Evolutionary conservation across 2,888 invertebrate species (phyloP).

Genomic region (Erebia palarica): DNA sequence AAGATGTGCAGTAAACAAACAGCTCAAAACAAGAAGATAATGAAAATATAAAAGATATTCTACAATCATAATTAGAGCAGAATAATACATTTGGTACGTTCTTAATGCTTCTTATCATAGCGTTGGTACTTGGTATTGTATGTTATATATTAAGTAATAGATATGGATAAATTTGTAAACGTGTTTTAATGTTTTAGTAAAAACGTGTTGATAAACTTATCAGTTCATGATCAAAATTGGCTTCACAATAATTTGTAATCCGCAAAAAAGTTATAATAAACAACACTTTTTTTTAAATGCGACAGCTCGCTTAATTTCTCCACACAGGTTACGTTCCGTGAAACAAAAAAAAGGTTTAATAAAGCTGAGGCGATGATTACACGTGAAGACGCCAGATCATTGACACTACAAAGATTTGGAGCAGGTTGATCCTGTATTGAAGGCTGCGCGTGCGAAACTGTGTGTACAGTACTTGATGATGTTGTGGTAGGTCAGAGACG

Average conservation of each 20-base stretch:
- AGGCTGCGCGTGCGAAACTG: constrained; percentile 67
- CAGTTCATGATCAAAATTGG: background rate
- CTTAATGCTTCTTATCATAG: background rate
- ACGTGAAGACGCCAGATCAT: constrained; percentile 32
- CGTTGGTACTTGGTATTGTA: background rate
- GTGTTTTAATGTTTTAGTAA: background rate
- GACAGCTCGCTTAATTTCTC: constrained; percentile 13
- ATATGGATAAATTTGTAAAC: background rate
- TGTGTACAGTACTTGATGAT: constrained; percentile 54
- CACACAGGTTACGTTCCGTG: constrained; percentile 9
- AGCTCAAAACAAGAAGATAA: background rate
- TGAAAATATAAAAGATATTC: background rate
- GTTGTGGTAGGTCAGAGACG: constrained; percentile 57
- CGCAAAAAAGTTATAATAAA: background rate
- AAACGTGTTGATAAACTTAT: background rate
- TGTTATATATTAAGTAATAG: background rate
- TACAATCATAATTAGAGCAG: background rate
- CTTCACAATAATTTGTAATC: background rate
- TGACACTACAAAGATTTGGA: constrained; percentile 34
- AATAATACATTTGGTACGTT: background rate
- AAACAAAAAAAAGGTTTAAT: constrained; percentile 11
- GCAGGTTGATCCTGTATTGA: constrained; percentile 37
- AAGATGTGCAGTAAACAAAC: too few species aligned
- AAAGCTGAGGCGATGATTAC: constrained; percentile 24
- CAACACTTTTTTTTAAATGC: constrained; percentile 9